phyloP scores from a whole-genome alignment of 2,888 invertebrate genomes.

The Thymelicus sylvestris region DNA sequence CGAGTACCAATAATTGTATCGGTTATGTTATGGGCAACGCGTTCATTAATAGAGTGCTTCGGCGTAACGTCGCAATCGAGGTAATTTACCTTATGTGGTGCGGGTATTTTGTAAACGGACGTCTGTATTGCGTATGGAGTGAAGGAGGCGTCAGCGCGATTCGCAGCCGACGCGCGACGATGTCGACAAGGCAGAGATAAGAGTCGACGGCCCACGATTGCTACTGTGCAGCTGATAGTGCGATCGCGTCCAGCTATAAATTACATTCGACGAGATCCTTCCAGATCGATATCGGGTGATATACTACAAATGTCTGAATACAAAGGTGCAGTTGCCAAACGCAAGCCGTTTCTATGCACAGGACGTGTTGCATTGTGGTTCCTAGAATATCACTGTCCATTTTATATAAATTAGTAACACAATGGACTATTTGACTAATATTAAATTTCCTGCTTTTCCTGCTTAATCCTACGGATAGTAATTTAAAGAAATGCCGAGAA shows the following conservation, averaged over 20 bases:
- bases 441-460: too few relatives aligned
- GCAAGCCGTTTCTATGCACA: neutral
- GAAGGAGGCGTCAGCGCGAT: constrained; percentile 72
- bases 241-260: constrained; percentile 18
- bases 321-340: constrained; percentile 14
- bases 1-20: constrained; percentile 57
- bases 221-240: constrained; percentile 44
- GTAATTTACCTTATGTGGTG: constrained; percentile 36
- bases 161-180: constrained; percentile 57
- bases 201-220: constrained; percentile 56
- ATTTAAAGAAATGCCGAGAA: too few relatives aligned
- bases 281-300: constrained; percentile 24
- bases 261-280: constrained; percentile 17
- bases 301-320: constrained; percentile 24
- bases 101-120: constrained; percentile 60
- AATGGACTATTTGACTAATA: too few relatives aligned
- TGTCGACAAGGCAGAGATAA: constrained; percentile 59
- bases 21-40: constrained; percentile 20
- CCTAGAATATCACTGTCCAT: neutral
- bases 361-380: neutral
- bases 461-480: too few relatives aligned
- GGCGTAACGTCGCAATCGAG: constrained; percentile 28
- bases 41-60: constrained; percentile 16
- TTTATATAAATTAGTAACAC: neutral
- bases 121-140: constrained; percentile 62